Evolutionary conservation across 2,113 vertebrate species (phyloP), one percentile per base, ranked within the genome.

Genomic region (Typhlomys cinereus): DNA sequence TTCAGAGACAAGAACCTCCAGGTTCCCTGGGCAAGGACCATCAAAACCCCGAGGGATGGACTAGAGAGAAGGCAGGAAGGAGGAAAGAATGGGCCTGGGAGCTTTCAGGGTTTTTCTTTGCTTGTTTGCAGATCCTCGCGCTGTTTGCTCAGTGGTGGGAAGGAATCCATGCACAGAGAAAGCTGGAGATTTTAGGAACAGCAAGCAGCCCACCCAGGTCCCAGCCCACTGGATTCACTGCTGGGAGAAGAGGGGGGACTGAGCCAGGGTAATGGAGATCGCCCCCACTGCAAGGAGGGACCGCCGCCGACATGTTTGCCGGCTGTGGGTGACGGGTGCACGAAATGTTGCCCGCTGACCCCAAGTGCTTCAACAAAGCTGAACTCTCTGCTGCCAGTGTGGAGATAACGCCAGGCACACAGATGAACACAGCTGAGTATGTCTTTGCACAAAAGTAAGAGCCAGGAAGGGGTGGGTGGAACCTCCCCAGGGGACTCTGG

Each of bases 221-320:
- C 52, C 2, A 52, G 34, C 34, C 13, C 6, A 18, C 18, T 11
- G 31, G 4, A 2, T 2, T 39, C 34, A 59, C 12, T 64, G 36
- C 12, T 3, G 1, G 54, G 2, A 11, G 61, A 61, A 0, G 17
- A 0, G 17, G 6, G 11, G 6, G 78, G 1, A 14, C 50, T 29
- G 4, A 15, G 27, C 67, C 27, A 25, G 36, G 31, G 17, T 25
- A 57, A 64, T 46, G 15, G 8, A 4, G 69, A 10, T 8, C 2
- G 7, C 23, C 7, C 27, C n/a, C 46, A 41, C 7, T 10, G 29
- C 20, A 2, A 14, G 34, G 62, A 52, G 44, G 23, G 14, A 31
- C 10, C 57, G 0, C n/a, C 36, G 8, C 48, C 27, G 62, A 66
- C 21, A 18, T 23, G 79, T 31, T 44, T 31, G 2, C 34, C 3